Base-by-base conservation (phyloP, 2,113 vertebrate species). In the Craseonycteris thonglongyai region DNA sequence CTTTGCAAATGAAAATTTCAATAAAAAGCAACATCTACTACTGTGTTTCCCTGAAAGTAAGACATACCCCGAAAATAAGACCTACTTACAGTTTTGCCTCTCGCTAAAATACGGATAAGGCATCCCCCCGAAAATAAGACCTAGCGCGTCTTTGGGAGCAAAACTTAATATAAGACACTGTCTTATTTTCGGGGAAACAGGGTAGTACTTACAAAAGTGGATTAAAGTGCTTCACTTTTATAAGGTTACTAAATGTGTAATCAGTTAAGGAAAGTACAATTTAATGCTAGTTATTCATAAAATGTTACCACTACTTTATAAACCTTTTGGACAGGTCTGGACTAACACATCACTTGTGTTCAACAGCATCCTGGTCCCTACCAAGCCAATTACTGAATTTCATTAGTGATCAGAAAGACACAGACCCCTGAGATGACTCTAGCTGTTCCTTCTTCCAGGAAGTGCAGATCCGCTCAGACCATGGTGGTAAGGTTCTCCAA, bases 1-100 rank as follows among this genome's bases (percentile, higher is more conserved):
- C 42, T 93, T 75, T 66, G 56, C 78, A 81, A 96, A 92, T 81
- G 40, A 89, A 78, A 90, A 15, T 63, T 68, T 58, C 69, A 83
- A 83, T 28, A 49, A 93, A 86, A 83, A 26, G 54, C 19, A 80
- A 16, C 24, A 58, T n/a, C 16, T 54, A 61, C 65, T 33, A n/a
- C n/a, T n/a, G n/a, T n/a, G n/a, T n/a, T n/a, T n/a, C n/a, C n/a
- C n/a, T n/a, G n/a, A n/a, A n/a, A n/a, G n/a, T n/a, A n/a, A n/a
- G n/a, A n/a, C n/a, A n/a, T n/a, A n/a, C n/a, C n/a, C n/a, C n/a
- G n/a, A n/a, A n/a, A n/a, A n/a, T n/a, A n/a, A n/a, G n/a, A n/a
- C n/a, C n/a, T n/a, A n/a, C n/a, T n/a, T n/a, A n/a, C n/a, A n/a
- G n/a, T n/a, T n/a, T n/a, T n/a, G n/a, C n/a, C n/a, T n/a, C n/a